Conservation (phyloP, 2,888 invertebrate genomes). For the Drosophila silvestris region DNA sequence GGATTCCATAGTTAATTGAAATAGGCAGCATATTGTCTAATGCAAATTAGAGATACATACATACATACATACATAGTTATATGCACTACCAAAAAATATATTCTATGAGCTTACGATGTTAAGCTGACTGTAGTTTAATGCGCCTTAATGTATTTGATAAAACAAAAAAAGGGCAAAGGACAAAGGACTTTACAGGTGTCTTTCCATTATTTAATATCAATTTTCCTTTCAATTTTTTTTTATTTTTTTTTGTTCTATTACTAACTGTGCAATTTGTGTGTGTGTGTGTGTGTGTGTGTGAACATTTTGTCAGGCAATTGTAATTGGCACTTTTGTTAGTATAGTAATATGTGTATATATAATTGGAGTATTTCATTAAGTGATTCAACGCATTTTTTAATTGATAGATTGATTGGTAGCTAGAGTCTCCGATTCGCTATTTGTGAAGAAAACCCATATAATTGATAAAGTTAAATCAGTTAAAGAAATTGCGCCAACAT, state of each 20-base stretch:
- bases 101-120: conserved; percentile 12
- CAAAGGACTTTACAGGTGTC: conserved; percentile 4
- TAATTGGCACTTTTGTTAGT: conserved; percentile 72
- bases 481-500: conserved; percentile 9
- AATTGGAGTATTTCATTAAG: conserved; percentile 13
- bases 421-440: neutral
- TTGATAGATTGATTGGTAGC: neutral
- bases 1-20: conserved; percentile 8
- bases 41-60: conserved; percentile 1
- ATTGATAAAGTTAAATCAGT: conserved; percentile 16
- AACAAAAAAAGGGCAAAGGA: neutral
- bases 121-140: conserved; percentile 4
- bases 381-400: conserved; percentile 4
- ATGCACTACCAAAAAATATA: conserved; percentile 4
- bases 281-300: conserved; percentile 12
- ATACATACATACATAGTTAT: conserved; percentile 5
- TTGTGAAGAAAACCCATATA: neutral
- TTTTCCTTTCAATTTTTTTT: conserved; percentile 1
- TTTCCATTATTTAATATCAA: neutral
- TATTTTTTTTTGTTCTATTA: conserved; percentile 11
- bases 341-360: conserved; percentile 19
- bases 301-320: conserved; percentile 62
- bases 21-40: conserved; percentile 25
- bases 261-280: conserved; percentile 13
- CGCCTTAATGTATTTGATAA: conserved; percentile 1